Evolutionary conservation across 2,888 invertebrate genomes (phyloP), one percentile per base, ranked within the genome.

Genomic region (Lacanobia oleracea): DNA sequence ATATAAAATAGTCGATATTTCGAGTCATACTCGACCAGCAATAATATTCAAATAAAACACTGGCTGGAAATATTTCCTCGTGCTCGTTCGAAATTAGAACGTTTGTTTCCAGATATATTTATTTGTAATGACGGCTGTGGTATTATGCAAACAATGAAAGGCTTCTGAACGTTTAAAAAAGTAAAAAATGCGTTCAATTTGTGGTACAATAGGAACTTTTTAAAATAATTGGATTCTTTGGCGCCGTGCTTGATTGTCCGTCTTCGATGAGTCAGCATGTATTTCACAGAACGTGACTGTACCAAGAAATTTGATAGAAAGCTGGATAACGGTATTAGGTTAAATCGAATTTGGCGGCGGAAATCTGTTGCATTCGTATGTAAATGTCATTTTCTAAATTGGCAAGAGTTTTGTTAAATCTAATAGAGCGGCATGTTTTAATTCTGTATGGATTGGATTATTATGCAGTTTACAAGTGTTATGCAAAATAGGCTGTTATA

Each of bases 291-390:
- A 75, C 63, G 67, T 77, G 74, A 57, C 63, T 71, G 67, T 78
- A 75, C 77, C 70, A 67, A 81, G 77, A 71, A 75, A 70, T 83
- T 72, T 79, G 67, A 84, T 79, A 77, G 83, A 83, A 84, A 78
- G 78, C 23, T 72, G 61, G 59, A 54, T 77, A 87, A 81, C 74
- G 82, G 75, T 72, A 68, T 71, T 84, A 77, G 73, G 60, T 57
- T 66, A 72, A 82, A 86, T 78, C 69, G 60, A 74, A 67, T 83
- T 80, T 72, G 63, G 53, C n/a, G 48, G 16, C 59, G 57, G 33
- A 54, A 66, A 67, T 75, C 45, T 64, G 54, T 37, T 54, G 45
- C 63, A 33, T 43, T 53, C 23, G 21, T 68, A 62, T 56, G 51
- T 60, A n/a, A 48, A 79, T 70, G 48, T 43, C 50, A 56, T 68